Evolutionary conservation across 2,797 vertebrate species (phyloP).

Genomic region (Falco cherrug): DNA sequence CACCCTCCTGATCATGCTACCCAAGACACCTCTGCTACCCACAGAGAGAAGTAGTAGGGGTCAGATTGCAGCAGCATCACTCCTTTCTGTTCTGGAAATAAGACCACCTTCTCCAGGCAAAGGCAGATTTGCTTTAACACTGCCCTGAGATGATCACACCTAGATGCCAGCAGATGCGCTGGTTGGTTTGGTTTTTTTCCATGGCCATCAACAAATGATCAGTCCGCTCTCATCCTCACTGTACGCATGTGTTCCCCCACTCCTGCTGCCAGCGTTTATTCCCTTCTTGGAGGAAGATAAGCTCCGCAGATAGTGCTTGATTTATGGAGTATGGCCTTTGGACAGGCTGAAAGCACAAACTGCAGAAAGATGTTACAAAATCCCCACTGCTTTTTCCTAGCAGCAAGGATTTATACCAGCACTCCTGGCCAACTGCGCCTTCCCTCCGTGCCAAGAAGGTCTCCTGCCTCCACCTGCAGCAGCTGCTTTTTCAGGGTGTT

Average conservation of each 20-base stretch:
- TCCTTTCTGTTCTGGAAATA: background rate
- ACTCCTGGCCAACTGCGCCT: background rate
- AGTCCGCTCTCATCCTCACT: accelerated
- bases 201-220: accelerated
- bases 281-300: background rate
- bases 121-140: background rate
- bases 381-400: accelerated
- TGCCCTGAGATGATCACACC: background rate
- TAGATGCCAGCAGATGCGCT: accelerated
- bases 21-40: background rate
- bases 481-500: background rate
- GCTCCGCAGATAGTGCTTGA: background rate
- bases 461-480: background rate
- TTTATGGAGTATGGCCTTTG: background rate
- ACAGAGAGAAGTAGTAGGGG: background rate
- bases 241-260: background rate
- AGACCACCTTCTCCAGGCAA: background rate
- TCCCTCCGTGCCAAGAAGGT: background rate
- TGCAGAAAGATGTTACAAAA: background rate
- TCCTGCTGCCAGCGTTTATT: background rate
- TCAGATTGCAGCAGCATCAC: background rate
- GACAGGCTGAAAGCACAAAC: background rate
- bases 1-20: accelerated
- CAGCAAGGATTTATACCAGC: background rate
- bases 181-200: too few relatives aligned